Evolutionary conservation across 1,140 invertebrate genomes (phyloP).

Genomic region (Mesaphorura yosii): DNA sequence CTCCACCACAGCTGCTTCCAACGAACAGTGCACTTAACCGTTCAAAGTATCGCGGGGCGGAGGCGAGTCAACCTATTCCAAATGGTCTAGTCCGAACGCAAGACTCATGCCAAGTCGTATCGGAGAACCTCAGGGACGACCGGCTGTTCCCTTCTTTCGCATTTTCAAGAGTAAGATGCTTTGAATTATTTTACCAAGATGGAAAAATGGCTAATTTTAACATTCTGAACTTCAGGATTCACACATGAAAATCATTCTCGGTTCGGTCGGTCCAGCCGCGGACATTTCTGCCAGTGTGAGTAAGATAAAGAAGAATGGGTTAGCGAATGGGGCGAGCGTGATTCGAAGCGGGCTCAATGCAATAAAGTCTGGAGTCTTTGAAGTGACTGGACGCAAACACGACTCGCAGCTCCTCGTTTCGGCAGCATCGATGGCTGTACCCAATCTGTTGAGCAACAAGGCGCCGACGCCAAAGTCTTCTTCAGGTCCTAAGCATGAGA

Average conservation of each 20-base stretch:
- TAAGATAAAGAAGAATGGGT: conserved; percentile 27
- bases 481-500: too few relatives aligned
- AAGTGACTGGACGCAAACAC: conserved; percentile 20
- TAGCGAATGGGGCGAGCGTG: conserved; percentile 28
- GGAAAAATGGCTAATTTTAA: not conserved
- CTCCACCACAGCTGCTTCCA: conserved; percentile 49
- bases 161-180: conserved; percentile 24
- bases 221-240: conserved; percentile 46
- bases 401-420: conserved; percentile 27
- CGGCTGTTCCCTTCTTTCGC: conserved; percentile 17
- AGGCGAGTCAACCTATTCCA: conserved; percentile 23
- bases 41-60: conserved; percentile 18
- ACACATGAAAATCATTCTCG: conserved; percentile 79
- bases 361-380: conserved; percentile 27
- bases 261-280: conserved; percentile 39
- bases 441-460: too few relatives aligned
- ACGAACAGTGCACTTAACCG: not conserved
- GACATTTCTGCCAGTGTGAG: conserved; percentile 13
- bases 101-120: not conserved
- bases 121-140: not conserved
- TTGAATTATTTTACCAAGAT: not conserved
- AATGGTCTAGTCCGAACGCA: conserved; percentile 13
- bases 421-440: conserved; percentile 29
- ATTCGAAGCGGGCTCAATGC: conserved; percentile 30
- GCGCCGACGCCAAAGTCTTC: too few relatives aligned